Evolutionary conservation across 2,888 invertebrate species (phyloP).

Genomic region (Eudasyphora cyanicolor): DNA sequence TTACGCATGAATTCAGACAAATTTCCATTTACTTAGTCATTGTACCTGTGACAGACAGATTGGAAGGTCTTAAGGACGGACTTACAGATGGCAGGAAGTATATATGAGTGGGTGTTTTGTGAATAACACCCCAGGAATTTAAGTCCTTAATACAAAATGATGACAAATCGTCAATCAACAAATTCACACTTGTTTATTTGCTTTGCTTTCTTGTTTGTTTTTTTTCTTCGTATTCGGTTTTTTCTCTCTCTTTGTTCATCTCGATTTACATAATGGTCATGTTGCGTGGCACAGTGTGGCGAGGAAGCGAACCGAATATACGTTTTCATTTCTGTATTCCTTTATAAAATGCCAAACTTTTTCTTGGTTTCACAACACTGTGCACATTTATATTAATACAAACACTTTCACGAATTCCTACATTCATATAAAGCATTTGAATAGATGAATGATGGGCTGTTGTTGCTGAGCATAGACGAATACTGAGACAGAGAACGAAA

Average conservation of each 20-base stretch:
- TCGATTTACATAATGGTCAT: constrained; percentile 40
- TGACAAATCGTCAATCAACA: constrained; percentile 63
- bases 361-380: too few species aligned
- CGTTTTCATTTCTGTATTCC: too few species aligned
- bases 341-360: background rate
- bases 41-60: background rate
- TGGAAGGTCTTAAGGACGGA: too few species aligned
- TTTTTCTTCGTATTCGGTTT: background rate
- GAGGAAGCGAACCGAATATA: background rate
- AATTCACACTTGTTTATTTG: constrained; percentile 52
- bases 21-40: constrained; percentile 17
- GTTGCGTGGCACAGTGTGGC: background rate
- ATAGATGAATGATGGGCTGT: background rate
- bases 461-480: background rate
- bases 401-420: too few species aligned
- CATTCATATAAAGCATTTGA: background rate
- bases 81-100: too few species aligned
- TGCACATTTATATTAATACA: background rate
- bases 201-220: background rate
- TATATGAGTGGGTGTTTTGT: background rate
- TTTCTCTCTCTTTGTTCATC: constrained; percentile 22
- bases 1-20: background rate
- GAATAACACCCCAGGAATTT: constrained; percentile 33
- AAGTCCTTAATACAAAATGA: constrained; percentile 52
- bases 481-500: background rate